Conservation (phyloP, 2,113 vertebrate genomes). For the Cyanistes caeruleus region DNA sequence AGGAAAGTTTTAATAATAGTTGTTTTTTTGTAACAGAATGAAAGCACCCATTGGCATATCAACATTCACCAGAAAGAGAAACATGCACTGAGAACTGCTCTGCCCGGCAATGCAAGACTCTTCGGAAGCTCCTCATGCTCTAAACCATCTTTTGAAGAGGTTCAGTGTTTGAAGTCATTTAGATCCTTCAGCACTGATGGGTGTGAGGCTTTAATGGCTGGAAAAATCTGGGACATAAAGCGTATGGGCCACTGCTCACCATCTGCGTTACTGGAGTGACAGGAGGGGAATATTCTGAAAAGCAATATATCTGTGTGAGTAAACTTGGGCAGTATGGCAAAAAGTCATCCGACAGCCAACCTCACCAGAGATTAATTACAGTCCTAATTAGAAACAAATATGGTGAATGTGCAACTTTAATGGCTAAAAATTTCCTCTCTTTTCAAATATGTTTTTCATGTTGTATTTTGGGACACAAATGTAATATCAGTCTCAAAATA, state of each 20-base stretch:
- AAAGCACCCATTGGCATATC: background rate
- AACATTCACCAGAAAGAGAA: background rate
- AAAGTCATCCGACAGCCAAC: background rate
- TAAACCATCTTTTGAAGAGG: background rate
- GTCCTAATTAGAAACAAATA: background rate
- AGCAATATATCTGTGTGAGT: background rate
- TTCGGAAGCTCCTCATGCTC: background rate
- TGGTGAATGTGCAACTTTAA: background rate
- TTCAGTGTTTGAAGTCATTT: background rate
- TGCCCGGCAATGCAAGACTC: background rate
- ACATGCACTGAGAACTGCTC: background rate
- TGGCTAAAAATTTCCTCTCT: background rate
- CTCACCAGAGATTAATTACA: constrained; percentile 12
- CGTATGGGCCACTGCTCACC: background rate
- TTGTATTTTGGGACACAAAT: background rate
- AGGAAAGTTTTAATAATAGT: background rate
- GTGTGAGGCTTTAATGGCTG: background rate
- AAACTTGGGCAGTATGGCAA: background rate
- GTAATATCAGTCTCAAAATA: constrained; percentile 50
- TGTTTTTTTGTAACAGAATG: background rate
- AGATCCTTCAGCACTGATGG: background rate
- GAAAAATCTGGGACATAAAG: background rate
- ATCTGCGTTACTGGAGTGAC: accelerated
- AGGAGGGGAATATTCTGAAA: background rate
- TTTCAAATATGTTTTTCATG: background rate